phyloP scores from a whole-genome alignment of 2,113 vertebrate genomes.

The Bombycilla garrulus region DNA sequence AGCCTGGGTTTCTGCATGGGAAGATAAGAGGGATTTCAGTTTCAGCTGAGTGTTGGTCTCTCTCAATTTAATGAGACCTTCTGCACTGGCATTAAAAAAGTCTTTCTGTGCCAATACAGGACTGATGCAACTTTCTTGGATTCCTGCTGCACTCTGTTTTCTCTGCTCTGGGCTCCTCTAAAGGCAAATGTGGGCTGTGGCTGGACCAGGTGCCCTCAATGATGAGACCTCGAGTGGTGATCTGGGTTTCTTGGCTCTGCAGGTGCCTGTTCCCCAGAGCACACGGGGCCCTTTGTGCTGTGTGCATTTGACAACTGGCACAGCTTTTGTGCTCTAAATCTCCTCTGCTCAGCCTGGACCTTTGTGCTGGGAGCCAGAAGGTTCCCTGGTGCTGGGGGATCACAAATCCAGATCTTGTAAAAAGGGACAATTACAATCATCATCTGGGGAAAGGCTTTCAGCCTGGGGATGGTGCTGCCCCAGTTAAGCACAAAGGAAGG shows the following conservation, averaged over 20 bases:
- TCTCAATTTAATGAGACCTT: neutral
- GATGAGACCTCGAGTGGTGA: neutral
- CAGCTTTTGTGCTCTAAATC: neutral
- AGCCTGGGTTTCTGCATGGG: constrained; percentile 2
- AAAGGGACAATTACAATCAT: neutral
- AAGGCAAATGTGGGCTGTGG: neutral
- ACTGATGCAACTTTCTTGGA: neutral
- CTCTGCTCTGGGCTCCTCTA: neutral
- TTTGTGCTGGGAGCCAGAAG: neutral
- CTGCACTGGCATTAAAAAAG: neutral
- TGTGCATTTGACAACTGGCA: neutral
- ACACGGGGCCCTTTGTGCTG: neutral
- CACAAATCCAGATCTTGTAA: neutral
- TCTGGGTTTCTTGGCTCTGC: neutral
- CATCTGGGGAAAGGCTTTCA: neutral
- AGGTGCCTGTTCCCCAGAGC: neutral
- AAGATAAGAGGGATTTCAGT: constrained; percentile 40
- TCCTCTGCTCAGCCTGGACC: neutral
- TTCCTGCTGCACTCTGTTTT: neutral
- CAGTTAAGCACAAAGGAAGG: neutral
- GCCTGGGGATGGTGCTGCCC: neutral
- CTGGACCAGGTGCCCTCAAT: neutral
- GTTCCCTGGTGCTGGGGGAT: neutral
- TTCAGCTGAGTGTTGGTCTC: neutral
- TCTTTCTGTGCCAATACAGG: neutral